phyloP scores from a whole-genome alignment of 2,113 vertebrate genomes.

The Mesoclemmys tuberculata region DNA sequence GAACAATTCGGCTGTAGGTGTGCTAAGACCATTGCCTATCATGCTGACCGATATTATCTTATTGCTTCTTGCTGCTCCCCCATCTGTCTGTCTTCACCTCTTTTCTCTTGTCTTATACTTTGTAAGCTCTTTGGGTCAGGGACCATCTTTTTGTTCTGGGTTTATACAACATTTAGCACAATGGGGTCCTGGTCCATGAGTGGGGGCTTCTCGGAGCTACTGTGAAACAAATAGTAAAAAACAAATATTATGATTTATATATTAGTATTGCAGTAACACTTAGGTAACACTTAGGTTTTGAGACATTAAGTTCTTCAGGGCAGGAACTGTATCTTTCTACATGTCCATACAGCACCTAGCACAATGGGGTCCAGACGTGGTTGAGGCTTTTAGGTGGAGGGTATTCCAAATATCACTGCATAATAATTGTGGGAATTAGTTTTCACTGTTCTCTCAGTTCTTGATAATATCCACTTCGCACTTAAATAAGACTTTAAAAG shows the following conservation, averaged over 20 bases:
- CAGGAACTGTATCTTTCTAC: fast-evolving
- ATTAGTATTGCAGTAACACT: background rate
- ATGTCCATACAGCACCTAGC: background rate
- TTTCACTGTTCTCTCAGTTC: background rate
- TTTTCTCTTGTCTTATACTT: background rate
- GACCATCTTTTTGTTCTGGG: background rate
- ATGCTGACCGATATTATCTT: slow-evolving; percentile 56
- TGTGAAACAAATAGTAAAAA: fast-evolving
- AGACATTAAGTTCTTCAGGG: fast-evolving
- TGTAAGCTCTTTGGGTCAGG: background rate
- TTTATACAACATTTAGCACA: background rate
- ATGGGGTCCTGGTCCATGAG: fast-evolving
- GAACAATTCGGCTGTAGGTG: slow-evolving; percentile 51
- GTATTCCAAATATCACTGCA: slow-evolving; percentile 32
- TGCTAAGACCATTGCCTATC: slow-evolving; percentile 46
- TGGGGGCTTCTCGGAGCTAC: background rate
- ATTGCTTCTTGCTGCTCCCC: background rate
- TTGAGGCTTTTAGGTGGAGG: background rate
- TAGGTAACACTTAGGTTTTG: background rate
- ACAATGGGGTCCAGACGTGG: background rate
- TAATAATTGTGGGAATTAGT: background rate
- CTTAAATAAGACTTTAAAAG: background rate
- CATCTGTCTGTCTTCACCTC: background rate
- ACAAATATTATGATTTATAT: background rate
- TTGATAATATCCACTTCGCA: background rate